phyloP scores from a whole-genome alignment of 2,113 vertebrate species.

The Castor canadensis region DNA sequence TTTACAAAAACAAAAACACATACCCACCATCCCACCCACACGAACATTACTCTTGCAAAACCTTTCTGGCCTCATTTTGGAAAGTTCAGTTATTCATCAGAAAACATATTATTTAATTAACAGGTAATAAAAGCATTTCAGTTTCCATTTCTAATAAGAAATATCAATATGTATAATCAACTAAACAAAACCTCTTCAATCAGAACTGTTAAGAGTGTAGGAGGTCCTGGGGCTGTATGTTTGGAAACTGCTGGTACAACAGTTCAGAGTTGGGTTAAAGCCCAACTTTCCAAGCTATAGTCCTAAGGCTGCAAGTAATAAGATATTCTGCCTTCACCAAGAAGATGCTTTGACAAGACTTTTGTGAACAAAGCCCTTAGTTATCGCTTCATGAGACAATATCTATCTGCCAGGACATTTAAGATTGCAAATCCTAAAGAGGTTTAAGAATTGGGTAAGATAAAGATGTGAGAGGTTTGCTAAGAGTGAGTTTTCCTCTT shows the following conservation, averaged over 20 bases:
- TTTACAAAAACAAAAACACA: background rate
- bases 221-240: background rate
- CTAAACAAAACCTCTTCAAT: background rate
- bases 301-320: background rate
- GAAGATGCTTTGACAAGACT: background rate
- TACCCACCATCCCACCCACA: background rate
- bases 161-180: background rate
- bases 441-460: background rate
- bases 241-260: conserved; percentile 7
- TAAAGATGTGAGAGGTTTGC: background rate
- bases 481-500: conserved; percentile 20
- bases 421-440: background rate
- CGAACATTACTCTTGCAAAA: background rate
- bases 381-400: conserved; percentile 5
- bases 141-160: conserved; percentile 27
- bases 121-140: background rate
- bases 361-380: background rate
- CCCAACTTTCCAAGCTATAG: background rate
- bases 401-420: background rate
- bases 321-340: background rate
- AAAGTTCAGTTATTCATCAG: conserved; percentile 54
- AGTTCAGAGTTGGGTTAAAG: background rate
- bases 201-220: background rate
- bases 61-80: background rate
- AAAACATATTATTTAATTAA: conserved; percentile 39